A percentile compares a stretch with the other conserved stretches of the same genome.
phyloP scores from a whole-genome alignment of 2,113 vertebrate genomes.

The Eublepharis macularius region DNA sequence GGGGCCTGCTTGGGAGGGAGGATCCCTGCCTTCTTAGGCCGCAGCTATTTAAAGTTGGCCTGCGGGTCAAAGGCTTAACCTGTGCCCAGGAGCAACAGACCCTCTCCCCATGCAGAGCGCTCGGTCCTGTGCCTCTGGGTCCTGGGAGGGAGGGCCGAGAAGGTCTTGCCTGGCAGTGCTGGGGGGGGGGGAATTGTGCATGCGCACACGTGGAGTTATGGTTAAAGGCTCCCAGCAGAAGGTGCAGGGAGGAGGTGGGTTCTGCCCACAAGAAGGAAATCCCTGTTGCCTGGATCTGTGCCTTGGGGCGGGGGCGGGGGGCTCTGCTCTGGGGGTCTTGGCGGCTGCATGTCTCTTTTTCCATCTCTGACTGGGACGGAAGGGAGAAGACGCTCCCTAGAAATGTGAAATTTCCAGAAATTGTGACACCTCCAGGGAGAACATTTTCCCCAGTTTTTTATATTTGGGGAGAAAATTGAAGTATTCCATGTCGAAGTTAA shows the following conservation, averaged over 20 bases:
- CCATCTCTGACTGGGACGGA: too few relatives aligned
- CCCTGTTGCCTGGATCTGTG: background rate
- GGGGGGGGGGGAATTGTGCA: fast-evolving
- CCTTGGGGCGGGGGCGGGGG: background rate
- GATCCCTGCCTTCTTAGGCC: background rate
- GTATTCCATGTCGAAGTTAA: too few relatives aligned
- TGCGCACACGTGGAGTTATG: background rate
- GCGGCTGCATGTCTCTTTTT: too few relatives aligned
- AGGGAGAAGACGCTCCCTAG: too few relatives aligned
- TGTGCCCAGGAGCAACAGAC: background rate
- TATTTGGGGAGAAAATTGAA: too few relatives aligned
- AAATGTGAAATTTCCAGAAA: too few relatives aligned
- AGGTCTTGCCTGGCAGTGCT: background rate
- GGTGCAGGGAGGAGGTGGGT: background rate
- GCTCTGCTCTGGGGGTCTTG: background rate
- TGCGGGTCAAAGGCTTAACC: background rate
- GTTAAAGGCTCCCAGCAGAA: fast-evolving
- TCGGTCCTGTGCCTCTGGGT: background rate
- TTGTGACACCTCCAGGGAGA: too few relatives aligned
- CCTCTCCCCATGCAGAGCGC: too few relatives aligned
- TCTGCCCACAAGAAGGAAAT: background rate
- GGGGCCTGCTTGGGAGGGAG: too few relatives aligned
- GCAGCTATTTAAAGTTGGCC: background rate
- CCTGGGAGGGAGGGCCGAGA: background rate
- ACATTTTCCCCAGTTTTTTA: too few relatives aligned